Evolutionary conservation across 2,888 invertebrate species (phyloP), one percentile per base, ranked within the genome.

Genomic region (Pseudoips prasinana): DNA sequence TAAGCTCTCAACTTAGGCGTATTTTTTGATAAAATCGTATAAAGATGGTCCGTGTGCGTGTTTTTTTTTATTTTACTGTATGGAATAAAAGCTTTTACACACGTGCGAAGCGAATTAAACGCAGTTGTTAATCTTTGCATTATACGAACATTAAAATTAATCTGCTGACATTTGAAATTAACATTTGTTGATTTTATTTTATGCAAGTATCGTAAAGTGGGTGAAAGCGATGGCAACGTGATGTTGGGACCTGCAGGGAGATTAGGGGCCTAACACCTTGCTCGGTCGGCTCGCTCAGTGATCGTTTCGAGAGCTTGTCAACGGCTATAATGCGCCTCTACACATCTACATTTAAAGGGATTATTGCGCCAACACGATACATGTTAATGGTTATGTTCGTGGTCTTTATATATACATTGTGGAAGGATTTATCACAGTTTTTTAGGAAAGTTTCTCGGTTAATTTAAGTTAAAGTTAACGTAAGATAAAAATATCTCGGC

Each of bases 261-360:
- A 82, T 88, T 86, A 88, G 57, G n/a, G 44, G 32, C 44, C 48
- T 58, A 53, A 71, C 82, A 85, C 84, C 82, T 85, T 83, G 77
- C 68, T 61, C 54, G 59, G 14, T 14, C 14, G 14, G 14, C 14
- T 14, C 14, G 14, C 20, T 58, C 69, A 58, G 71, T 73, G 74
- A 71, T 69, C 68, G 57, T 64, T n/a, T 68, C 64, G 65, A 77
- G 67, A 70, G 79, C 73, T 68, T 85, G 87, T 86, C 86, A 83
- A 69, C 84, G 76, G 58, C 71, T 63, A 68, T 78, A 73, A 73
- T 68, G 55, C 64, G 57, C 44, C 52, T 62, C 49, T 54, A 68
- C 65, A 60, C 64, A 61, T 71, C 77, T 80, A 75, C 58, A 77
- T 82, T 68, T 59, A 65, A 66, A 67, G 40, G 79, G 81, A 80